These are phyloP conservation scores for Lottia gigantea DNA, from an alignment of 2,888 invertebrate genomes.

Conservation along the genomic window DNA sequence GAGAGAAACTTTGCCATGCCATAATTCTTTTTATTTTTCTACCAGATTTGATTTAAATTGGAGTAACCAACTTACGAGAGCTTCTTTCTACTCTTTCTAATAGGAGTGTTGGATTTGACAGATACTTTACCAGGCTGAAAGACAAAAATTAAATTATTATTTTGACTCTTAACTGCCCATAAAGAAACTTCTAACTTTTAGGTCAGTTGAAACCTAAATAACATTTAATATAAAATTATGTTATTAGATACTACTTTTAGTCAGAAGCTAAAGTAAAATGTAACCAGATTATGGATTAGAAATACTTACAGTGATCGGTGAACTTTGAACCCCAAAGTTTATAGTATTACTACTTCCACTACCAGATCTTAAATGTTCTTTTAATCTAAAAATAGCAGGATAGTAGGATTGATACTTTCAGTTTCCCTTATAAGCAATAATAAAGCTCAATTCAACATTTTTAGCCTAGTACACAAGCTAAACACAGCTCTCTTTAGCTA, in stretches of 20 bases:
- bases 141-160: constrained; percentile 13
- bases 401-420: not conserved
- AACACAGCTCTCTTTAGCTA: too few species aligned
- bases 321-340: constrained; percentile 48
- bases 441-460: not conserved
- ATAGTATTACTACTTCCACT: constrained; percentile 61
- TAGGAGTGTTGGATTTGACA: constrained; percentile 80
- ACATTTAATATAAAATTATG: too few species aligned
- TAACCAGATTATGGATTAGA: too few species aligned
- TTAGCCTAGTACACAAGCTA: too few species aligned
- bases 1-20: too few species aligned
- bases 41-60: too few species aligned
- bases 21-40: too few species aligned
- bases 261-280: too few species aligned
- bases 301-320: constrained; percentile 63
- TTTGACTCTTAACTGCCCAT: not conserved
- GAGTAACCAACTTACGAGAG: constrained; percentile 75
- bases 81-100: constrained; percentile 82
- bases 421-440: too few species aligned
- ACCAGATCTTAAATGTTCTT: constrained; percentile 67
- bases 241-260: too few species aligned
- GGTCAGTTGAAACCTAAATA: too few species aligned
- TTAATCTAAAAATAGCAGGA: constrained; percentile 54
- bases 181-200: too few species aligned
- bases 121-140: constrained; percentile 53